phyloP scores from a whole-genome alignment of 2,888 invertebrate genomes.

The Pandemis corylana region DNA sequence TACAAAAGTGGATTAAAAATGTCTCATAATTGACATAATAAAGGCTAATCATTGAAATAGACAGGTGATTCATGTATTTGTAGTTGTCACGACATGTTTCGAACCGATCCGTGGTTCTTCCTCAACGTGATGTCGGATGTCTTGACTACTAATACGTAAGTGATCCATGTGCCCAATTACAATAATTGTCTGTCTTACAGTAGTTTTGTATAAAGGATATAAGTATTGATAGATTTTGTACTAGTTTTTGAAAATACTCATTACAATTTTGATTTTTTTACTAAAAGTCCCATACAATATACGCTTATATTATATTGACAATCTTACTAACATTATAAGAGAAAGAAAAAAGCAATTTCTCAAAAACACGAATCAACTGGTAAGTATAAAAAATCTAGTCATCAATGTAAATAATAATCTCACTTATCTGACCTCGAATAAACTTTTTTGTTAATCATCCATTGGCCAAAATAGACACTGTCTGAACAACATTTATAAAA shows the following conservation, averaged over 20 bases:
- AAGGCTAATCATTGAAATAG: too few relatives aligned
- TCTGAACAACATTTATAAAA: not conserved
- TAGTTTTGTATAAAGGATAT: not conserved
- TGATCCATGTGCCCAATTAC: too few relatives aligned
- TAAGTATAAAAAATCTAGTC: constrained; percentile 9
- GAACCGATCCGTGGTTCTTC: too few relatives aligned
- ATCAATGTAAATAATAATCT: constrained; percentile 9
- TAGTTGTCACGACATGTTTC: too few relatives aligned
- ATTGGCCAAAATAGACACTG: not conserved
- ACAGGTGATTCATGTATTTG: too few relatives aligned
- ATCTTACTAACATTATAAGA: constrained; percentile 3
- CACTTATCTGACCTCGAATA: not conserved
- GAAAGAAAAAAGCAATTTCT: not conserved
- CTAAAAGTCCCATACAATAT: constrained; percentile 27
- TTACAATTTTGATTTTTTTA: constrained; percentile 13
- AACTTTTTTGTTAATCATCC: not conserved
- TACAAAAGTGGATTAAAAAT: not conserved
- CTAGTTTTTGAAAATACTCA: constrained; percentile 20
- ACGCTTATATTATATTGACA: constrained; percentile 37
- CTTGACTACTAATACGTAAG: too few relatives aligned
- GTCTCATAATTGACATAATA: not conserved
- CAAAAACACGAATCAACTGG: constrained; percentile 1
- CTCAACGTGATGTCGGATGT: too few relatives aligned
- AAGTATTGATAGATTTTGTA: not conserved
- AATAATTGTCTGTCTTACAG: not conserved